phyloP scores from a whole-genome alignment of 1,140 invertebrate genomes.

The Drosophila ambigua region DNA sequence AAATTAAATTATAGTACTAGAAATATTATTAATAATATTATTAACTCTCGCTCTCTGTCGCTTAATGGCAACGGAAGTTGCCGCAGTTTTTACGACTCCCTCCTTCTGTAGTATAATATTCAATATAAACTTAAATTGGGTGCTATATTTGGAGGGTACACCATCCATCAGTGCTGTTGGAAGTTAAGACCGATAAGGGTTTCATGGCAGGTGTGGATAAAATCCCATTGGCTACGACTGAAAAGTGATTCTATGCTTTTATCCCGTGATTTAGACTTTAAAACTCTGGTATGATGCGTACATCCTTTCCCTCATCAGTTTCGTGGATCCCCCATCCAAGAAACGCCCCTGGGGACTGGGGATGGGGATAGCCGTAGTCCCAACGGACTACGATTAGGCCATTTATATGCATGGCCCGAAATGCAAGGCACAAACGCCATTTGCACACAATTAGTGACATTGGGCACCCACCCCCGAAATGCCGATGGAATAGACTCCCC shows the following conservation, averaged over 20 bases:
- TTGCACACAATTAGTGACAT: constrained; percentile 81
- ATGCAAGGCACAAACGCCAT: constrained; percentile 76
- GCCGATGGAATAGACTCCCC: no score
- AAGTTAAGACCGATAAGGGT: no score
- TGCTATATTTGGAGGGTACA: constrained; percentile 1
- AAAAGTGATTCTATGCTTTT: no score
- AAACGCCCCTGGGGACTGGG: constrained; percentile 8
- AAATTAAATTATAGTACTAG: constrained; percentile 78
- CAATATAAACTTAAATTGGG: constrained; percentile 29
- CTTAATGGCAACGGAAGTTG: constrained; percentile 36
- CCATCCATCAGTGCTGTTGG: no score
- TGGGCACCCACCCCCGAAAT: constrained; percentile 43
- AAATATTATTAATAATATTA: constrained; percentile 68
- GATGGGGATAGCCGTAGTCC: no score
- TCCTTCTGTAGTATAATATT: constrained; percentile 15
- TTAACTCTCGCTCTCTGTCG: constrained; percentile 20
- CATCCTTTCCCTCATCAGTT: no score
- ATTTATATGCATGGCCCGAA: constrained; percentile 71
- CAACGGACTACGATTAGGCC: constrained; percentile 16
- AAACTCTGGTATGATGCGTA: no score
- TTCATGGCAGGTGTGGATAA: no score
- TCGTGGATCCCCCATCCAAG: background rate
- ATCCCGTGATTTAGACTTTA: no score
- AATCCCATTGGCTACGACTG: no score
- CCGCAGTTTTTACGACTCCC: constrained; percentile 24